phyloP scores from a whole-genome alignment of 2,797 vertebrate species.

The Danio albolineatus region DNA sequence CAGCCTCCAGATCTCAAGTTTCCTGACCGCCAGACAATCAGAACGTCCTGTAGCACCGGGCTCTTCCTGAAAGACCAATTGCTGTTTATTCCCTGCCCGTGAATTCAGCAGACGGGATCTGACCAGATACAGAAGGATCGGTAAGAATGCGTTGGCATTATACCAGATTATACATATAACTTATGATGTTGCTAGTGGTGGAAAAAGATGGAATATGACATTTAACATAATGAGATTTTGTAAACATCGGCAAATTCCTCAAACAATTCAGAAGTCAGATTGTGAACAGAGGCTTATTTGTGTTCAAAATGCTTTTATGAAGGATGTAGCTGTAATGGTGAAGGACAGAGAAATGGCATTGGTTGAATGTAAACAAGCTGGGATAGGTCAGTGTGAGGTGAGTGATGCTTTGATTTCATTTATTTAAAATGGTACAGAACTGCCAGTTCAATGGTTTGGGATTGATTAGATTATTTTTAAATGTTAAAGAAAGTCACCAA shows the following conservation, averaged over 20 bases:
- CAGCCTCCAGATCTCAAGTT: conserved; percentile 67
- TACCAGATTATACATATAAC: background rate
- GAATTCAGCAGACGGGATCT: conserved; percentile 14
- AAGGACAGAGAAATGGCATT: conserved; percentile 21
- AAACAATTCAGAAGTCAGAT: background rate
- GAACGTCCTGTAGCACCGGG: conserved; percentile 29
- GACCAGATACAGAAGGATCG: conserved; percentile 14
- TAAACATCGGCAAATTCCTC: background rate
- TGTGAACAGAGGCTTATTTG: conserved; percentile 1
- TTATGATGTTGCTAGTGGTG: background rate
- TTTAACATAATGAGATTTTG: conserved; percentile 16
- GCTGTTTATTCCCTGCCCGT: conserved; percentile 23
- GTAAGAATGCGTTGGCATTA: conserved; percentile 19
- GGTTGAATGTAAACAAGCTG: conserved; percentile 22
- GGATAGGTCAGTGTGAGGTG: background rate
- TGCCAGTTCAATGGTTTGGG: too few species aligned
- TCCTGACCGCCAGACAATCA: conserved; percentile 54
- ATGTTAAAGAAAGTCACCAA: too few species aligned
- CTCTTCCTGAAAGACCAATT: conserved; percentile 43
- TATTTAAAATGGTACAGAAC: background rate
- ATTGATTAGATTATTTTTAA: too few species aligned
- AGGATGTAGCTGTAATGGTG: background rate
- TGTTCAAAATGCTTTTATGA: conserved; percentile 18
- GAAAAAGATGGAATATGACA: background rate
- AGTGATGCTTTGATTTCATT: background rate